Evolutionary conservation across 2,113 vertebrate genomes (phyloP).

Genomic region (Lathamus discolor): DNA sequence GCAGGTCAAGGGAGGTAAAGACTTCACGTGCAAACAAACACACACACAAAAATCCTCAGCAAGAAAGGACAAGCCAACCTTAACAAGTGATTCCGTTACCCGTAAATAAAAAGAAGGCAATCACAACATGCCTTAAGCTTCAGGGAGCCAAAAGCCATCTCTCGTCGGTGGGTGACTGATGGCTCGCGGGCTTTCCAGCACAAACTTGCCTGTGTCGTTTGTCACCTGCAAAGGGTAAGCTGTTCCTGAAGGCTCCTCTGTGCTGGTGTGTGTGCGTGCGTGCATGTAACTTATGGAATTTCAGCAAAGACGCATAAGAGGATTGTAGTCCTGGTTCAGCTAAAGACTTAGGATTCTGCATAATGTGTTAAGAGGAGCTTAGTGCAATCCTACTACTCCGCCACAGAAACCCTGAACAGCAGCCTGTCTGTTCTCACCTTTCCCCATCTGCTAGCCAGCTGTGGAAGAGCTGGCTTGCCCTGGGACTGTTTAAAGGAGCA

Average conservation of each 20-base stretch:
- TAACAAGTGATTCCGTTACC: constrained; percentile 25
- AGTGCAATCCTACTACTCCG: constrained; percentile 60
- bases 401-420: constrained; percentile 61
- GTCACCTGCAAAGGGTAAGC: constrained; percentile 38
- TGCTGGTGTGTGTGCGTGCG: constrained; percentile 43
- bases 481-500: constrained; percentile 24
- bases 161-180: neutral
- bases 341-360: constrained; percentile 60
- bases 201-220: constrained; percentile 33
- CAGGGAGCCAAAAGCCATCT: constrained; percentile 10
- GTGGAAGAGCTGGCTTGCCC: neutral
- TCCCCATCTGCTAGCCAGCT: constrained; percentile 54
- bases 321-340: constrained; percentile 54
- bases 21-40: constrained; percentile 9
- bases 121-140: neutral
- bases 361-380: constrained; percentile 65
- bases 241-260: constrained; percentile 52
- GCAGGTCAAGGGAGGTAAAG: constrained; percentile 55
- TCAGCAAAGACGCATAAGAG: constrained; percentile 63
- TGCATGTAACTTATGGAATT: constrained; percentile 55
- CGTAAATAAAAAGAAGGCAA: constrained; percentile 43
- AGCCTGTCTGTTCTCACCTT: constrained; percentile 58
- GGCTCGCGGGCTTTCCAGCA: constrained; percentile 20
- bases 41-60: constrained; percentile 35
- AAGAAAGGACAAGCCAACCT: constrained; percentile 61